Conservation (phyloP, 1,140 invertebrate species). For the Drosophila tropicalis region DNA sequence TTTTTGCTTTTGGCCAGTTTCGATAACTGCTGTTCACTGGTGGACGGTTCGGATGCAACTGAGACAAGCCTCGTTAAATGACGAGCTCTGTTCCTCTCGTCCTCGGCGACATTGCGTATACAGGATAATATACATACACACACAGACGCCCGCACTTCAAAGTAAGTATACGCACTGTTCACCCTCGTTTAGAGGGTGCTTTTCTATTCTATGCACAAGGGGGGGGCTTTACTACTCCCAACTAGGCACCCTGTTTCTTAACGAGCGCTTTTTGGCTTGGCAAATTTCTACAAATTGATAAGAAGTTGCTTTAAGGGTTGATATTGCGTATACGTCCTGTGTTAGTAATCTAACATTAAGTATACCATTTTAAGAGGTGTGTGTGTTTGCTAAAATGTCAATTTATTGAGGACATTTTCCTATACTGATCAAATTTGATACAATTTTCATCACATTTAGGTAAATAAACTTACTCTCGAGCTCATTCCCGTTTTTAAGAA, state of each 20-base stretch:
- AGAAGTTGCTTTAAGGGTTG: conserved; percentile 53
- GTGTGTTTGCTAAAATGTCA: not conserved
- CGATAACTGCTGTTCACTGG: conserved; percentile 71
- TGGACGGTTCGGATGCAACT: conserved; percentile 82
- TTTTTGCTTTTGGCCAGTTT: conserved; percentile 66
- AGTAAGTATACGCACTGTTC: conserved; percentile 70
- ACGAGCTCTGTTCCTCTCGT: conserved; percentile 56
- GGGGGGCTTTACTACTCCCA: too few species aligned
- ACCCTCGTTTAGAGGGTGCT: conserved; percentile 47
- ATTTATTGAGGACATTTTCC: not conserved
- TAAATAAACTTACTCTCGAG: conserved; percentile 6
- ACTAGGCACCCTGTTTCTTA: conserved; percentile 43
- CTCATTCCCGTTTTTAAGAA: conserved; percentile 48
- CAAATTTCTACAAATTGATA: conserved; percentile 66
- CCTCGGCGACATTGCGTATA: conserved; percentile 61
- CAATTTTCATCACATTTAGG: not conserved
- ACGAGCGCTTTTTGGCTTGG: not conserved
- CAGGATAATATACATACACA: conserved; percentile 30
- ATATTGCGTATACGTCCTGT: conserved; percentile 68
- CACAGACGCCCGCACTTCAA: conserved; percentile 34
- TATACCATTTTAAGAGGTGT: not conserved
- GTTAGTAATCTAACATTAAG: conserved; percentile 11
- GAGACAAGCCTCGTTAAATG: conserved; percentile 74
- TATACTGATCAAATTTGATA: not conserved
- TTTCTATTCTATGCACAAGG: not conserved